A percentile compares a stretch with the other conserved stretches of the same genome.
Evolutionary conservation across 2,888 invertebrate genomes (phyloP).

Genomic region (Bellardia pandia): DNA sequence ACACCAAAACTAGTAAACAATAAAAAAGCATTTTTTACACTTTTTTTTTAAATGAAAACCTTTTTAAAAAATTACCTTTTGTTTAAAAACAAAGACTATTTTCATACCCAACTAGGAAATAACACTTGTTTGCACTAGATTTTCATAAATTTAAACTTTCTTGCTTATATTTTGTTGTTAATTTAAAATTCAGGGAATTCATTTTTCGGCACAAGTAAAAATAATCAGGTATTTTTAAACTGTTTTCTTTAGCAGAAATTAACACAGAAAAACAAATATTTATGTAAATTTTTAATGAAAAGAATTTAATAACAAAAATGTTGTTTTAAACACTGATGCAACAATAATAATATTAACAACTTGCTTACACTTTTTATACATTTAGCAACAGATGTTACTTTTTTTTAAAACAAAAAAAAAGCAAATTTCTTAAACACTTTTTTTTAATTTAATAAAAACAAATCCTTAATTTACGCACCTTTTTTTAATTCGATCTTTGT

Average conservation of each 20-base stretch:
- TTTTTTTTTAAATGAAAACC: no score
- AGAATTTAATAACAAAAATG: not conserved
- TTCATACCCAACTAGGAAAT: no score
- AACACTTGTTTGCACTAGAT: no score
- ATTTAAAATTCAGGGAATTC: not conserved
- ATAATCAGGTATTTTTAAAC: conserved; percentile 1
- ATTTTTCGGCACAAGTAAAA: not conserved
- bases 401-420: not conserved
- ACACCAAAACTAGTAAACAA: no score
- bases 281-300: conserved; percentile 1
- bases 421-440: not conserved
- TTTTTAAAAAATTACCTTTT: no score
- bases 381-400: not conserved
- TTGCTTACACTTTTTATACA: not conserved
- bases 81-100: no score
- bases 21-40: no score
- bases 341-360: not conserved
- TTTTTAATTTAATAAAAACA: not conserved
- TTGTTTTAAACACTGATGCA: not conserved
- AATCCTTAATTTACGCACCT: conserved; percentile 58
- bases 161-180: not conserved
- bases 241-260: not conserved
- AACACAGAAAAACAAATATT: conserved; percentile 17
- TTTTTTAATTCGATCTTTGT: conserved; percentile 90
- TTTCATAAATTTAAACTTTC: not conserved